These are phyloP conservation scores for Neosalanx taihuensis DNA, from an alignment of 2,797 vertebrate species.

Conservation along the genomic window DNA sequence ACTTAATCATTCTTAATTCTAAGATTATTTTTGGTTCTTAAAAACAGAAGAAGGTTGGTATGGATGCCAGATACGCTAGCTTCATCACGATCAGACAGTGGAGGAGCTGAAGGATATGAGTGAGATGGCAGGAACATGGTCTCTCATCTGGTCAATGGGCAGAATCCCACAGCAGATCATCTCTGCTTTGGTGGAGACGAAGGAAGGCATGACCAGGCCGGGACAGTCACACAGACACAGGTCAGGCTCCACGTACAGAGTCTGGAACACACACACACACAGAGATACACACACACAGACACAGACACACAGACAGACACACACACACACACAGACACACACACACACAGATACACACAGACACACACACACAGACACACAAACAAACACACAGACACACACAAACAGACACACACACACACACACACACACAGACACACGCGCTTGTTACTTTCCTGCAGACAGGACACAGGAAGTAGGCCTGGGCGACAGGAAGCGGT, in stretches of 20 bases:
- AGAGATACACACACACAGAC: neutral
- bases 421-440: neutral
- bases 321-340: neutral
- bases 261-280: conserved; percentile 69
- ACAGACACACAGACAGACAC: neutral
- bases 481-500: neutral
- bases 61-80: too few relatives aligned
- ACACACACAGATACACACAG: too few relatives aligned
- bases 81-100: too few relatives aligned
- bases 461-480: neutral
- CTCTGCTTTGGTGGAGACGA: conserved; percentile 96
- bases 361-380: too few relatives aligned
- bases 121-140: conserved; percentile 86
- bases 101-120: conserved; percentile 85
- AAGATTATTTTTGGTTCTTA: too few relatives aligned
- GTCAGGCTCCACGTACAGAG: conserved; percentile 87
- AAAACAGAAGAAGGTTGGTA: too few relatives aligned
- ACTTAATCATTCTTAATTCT: neutral
- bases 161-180: conserved; percentile 96
- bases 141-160: conserved; percentile 95
- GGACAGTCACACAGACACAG: conserved; percentile 97
- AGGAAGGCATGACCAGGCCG: conserved; percentile 96
- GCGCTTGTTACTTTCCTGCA: neutral
- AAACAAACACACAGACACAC: too few relatives aligned
- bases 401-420: too few relatives aligned